phyloP scores from a whole-genome alignment of 2,797 vertebrate species.

The Sebastes alutus region DNA sequence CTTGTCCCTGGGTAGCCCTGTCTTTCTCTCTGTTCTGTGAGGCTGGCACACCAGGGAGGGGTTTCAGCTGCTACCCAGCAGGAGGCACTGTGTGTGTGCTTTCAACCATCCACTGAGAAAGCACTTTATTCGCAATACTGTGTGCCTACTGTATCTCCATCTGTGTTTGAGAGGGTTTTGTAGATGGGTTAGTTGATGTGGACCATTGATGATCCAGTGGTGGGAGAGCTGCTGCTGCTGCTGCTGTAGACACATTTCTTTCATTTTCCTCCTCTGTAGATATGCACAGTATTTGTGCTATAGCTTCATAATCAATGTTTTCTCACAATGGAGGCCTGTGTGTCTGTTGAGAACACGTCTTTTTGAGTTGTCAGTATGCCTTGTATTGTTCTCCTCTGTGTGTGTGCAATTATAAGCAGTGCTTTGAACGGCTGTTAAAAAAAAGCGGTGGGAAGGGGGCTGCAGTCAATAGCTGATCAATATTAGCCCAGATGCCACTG shows the following conservation, averaged over 20 bases:
- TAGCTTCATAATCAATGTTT: slow-evolving; percentile 33
- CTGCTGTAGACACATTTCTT: slow-evolving; percentile 8
- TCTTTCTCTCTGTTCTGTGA: slow-evolving; percentile 42
- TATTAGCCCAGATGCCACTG: slow-evolving; percentile 77
- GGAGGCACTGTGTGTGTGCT: slow-evolving; percentile 73
- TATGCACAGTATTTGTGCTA: slow-evolving; percentile 7
- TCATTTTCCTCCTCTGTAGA: slow-evolving; percentile 6
- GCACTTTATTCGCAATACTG: slow-evolving; percentile 49
- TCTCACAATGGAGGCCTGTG: slow-evolving; percentile 27
- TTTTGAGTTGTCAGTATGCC: slow-evolving; percentile 39
- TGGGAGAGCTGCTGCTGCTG: background rate
- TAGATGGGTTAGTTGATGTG: slow-evolving; percentile 32
- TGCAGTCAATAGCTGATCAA: slow-evolving; percentile 80
- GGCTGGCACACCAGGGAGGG: slow-evolving; percentile 58
- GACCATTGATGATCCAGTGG: slow-evolving; percentile 13
- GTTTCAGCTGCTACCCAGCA: slow-evolving; percentile 76
- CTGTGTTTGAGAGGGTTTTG: slow-evolving; percentile 41
- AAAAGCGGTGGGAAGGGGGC: slow-evolving; percentile 46
- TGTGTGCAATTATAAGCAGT: slow-evolving; percentile 60
- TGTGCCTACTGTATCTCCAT: slow-evolving; percentile 42
- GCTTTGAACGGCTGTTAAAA: slow-evolving; percentile 48
- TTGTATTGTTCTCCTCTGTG: slow-evolving; percentile 49
- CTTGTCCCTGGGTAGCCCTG: slow-evolving; percentile 41
- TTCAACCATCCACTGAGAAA: slow-evolving; percentile 54
- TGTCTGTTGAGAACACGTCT: slow-evolving; percentile 38